phyloP scores from a whole-genome alignment of 2,888 invertebrate species.

The Mesorhabditis sp. region DNA sequence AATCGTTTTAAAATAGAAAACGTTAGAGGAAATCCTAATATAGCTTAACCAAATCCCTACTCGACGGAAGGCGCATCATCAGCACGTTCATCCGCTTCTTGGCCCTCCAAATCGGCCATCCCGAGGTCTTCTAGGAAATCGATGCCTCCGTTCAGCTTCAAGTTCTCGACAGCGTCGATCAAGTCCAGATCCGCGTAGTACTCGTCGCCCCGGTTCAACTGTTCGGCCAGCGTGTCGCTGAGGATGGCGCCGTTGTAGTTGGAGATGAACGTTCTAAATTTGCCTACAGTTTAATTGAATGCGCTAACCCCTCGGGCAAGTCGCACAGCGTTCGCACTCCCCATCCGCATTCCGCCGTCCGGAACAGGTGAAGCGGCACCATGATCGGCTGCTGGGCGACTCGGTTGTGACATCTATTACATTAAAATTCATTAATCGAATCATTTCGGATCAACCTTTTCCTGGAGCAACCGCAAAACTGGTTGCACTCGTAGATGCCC shows the following conservation, averaged over 20 bases:
- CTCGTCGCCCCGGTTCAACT: conserved; percentile 51
- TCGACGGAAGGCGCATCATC: background rate
- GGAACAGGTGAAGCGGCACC: conserved; percentile 73
- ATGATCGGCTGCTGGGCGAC: conserved; percentile 86
- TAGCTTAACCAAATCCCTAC: background rate
- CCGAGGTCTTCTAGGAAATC: background rate
- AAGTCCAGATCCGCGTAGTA: conserved; percentile 95
- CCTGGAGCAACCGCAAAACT: conserved; percentile 75
- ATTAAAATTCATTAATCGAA: background rate
- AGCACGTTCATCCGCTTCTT: background rate
- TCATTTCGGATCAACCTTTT: conserved; percentile 52
- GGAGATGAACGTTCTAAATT: conserved; percentile 75
- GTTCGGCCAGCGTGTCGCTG: conserved; percentile 69
- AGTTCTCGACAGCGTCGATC: conserved; percentile 77
- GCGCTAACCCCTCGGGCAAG: conserved; percentile 74
- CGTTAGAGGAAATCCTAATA: background rate
- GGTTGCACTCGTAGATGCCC: conserved; percentile 86
- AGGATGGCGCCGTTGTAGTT: conserved; percentile 78
- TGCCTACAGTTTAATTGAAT: background rate
- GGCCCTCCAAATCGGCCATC: conserved; percentile 1
- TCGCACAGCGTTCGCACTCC: conserved; percentile 90
- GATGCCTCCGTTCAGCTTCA: background rate
- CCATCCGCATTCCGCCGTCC: conserved; percentile 85
- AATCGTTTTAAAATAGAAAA: too few relatives aligned
- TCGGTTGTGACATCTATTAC: conserved; percentile 73